Evolutionary conservation across 2,113 vertebrate species (phyloP).

Genomic region (Muntiacus reevesi): DNA sequence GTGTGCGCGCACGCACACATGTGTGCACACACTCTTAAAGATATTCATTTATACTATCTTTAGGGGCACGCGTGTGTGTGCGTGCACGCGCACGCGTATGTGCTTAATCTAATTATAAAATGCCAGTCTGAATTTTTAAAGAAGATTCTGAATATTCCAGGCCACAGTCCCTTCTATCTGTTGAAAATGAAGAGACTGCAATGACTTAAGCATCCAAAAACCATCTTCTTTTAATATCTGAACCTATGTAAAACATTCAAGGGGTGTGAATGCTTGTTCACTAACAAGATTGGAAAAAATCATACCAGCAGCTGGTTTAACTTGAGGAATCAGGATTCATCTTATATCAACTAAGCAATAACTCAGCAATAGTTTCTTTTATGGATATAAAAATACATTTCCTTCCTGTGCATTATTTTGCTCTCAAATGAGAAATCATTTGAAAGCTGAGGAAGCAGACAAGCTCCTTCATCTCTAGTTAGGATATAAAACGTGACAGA

Average conservation of each 20-base stretch:
- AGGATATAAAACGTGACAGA: background rate
- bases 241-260: background rate
- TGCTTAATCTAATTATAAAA: background rate
- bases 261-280: background rate
- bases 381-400: background rate
- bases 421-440: conserved; percentile 10
- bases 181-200: background rate
- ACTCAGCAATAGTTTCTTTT: conserved; percentile 17
- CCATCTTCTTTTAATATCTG: background rate
- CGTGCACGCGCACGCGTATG: too few species aligned
- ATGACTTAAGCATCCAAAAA: background rate
- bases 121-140: background rate
- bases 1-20: background rate
- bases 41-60: background rate
- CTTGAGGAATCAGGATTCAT: conserved; percentile 13
- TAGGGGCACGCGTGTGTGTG: background rate
- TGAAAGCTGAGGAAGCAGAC: background rate
- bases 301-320: background rate
- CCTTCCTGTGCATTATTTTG: conserved; percentile 8
- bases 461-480: background rate
- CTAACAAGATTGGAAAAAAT: background rate
- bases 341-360: background rate
- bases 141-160: background rate
- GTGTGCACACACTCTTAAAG: background rate
- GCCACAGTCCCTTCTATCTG: background rate